Base-by-base conservation (phyloP, 1,140 invertebrate species). In the Scylla paramamosain region DNA sequence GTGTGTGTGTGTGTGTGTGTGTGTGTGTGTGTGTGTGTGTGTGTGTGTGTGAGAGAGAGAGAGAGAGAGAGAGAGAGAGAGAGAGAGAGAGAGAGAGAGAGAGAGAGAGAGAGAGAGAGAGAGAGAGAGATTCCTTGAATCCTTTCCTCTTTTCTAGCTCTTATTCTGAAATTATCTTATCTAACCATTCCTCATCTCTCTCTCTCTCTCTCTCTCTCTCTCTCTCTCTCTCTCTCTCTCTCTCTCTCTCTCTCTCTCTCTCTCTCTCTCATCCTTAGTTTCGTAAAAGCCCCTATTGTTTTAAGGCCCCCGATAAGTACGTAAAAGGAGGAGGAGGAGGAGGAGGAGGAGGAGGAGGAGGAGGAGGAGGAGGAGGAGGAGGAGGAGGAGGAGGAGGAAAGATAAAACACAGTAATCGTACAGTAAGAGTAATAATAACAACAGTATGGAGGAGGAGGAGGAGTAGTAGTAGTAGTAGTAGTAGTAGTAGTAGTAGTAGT, bases 41-140 rank as follows among this genome's bases (percentile, higher is more conserved):
- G n/a, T n/a, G n/a, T 7, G 14, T 4, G 14, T 7, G 4, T 48
- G 46, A 48, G 46, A 48, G 46, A 48, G 82, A 84, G 45, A 28
- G 83, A 29, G 39, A 86, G 28, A 48, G 92, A 29, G 52, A 92
- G 29, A 29, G 91, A 59, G 91, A 31, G 29, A 8, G 48, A 31
- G 52, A 59, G n/a, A 45, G 52, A 31, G 48, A 52, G 52, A 92
- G 52, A 29, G 91, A 77, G 91, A 77, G 48, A 52, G 91, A 67
- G 59, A 67, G 59, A 67, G 59, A 67, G 10, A 77, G 67, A 77
- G 67, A 77, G 67, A 77, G 67, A 77, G 67, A 77, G 67, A 77
- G 67, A 77, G 67, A 77, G 67, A 77, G n/a, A 25, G n/a, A n/a
- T 6, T 77, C 67, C 67, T 20, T 20, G 52, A 59, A 20, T 32